Base-by-base conservation (phyloP, 1,140 invertebrate genomes). In the Tetramorium parvispinum region DNA sequence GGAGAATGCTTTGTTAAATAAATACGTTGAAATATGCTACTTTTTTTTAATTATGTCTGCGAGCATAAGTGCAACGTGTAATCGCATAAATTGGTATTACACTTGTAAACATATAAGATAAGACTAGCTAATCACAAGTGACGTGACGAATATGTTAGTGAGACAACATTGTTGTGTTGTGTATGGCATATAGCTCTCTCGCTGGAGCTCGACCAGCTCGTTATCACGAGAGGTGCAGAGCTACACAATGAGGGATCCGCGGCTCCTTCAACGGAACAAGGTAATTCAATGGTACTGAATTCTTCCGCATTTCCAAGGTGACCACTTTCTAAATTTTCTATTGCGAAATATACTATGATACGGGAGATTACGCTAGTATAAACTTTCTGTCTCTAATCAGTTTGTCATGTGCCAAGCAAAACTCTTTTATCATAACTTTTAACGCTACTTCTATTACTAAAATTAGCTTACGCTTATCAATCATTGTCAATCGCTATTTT, bases 131-230 rank as follows among this genome's bases (percentile, higher is more conserved):
- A 85, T 88, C 57, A 87, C 79, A 37, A 83, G 57, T 21, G 65
- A 81, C 85, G 83, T 89, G 88, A 85, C 49, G 87, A 91, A 49
- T 85, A 88, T 87, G 91, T 94, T 91, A 94, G 91, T 94, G 93
- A 95, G 92, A 94, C 88, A 75, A 91, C 85, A 92, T 94, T 95
- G 87, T 95, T 95, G 93, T 95, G 91, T 96, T 95, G 94, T 95
- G 94, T 94, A 95, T 95, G 94, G 94, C 93, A 94, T 90, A 92
- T 95, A 96, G 96, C 95, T 96, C 94, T 96, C 96, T 95, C 96
- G 96, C 93, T 96, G 96, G 96, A 96, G 96, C 94, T 96, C 96
- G 81, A 92, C 96, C 94, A 96, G 96, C 95, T 96, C 96, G 92
- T 94, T 96, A 91, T 96, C 96, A 87, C 95, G 95, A 94, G 96